Base-by-base conservation (phyloP, 2,888 invertebrate genomes). In the Dynastes grantii region DNA sequence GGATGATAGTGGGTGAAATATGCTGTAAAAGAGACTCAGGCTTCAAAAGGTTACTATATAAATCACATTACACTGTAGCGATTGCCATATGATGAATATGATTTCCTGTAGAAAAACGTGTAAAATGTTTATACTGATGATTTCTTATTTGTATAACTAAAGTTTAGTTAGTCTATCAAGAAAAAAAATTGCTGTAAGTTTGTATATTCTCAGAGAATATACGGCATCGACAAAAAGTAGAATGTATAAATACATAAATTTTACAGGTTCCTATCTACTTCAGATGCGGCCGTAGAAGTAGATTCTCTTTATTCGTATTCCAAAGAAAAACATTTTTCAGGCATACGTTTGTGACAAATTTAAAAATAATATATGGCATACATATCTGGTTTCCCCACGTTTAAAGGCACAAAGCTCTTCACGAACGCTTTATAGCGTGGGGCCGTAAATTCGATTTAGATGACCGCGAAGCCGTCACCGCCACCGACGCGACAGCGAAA, bases 381-480 rank as follows among this genome's bases (percentile, higher is more conserved):
- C 86, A 84, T 85, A 86, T 85, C 84, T 84, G 81, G 81, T 79
- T 70, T 80, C 76, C 78, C 79, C 76, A 76, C 53, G 78, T 65
- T 65, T 79, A 80, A 79, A 82, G 53, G 79, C 83, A 81, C 82
- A 82, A 84, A 84, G 84, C 85, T 86, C 84, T 84, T 83, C 86
- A 83, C 78, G 71, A 51, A 51, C 78, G 65, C 37, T 73, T 55
- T 65, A 87, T 85, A 85, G 85, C 81, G 45, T 45, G 81, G 79
- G 83, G 84, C 84, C 86, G 87, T 87, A 88, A 88, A 88, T 88
- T 88, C 85, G 87, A 88, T 88, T 88, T 86, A 83, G 87, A 87
- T 87, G 88, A 88, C 88, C 88, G 85, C 85, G 83, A 82, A 70
- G 27, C 64, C 71, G 65, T 73, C 65, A 29, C 73, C 64, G 79